These are phyloP conservation scores for Tyto alba DNA, from an alignment of 2,113 vertebrate species.

Conservation along the genomic window DNA sequence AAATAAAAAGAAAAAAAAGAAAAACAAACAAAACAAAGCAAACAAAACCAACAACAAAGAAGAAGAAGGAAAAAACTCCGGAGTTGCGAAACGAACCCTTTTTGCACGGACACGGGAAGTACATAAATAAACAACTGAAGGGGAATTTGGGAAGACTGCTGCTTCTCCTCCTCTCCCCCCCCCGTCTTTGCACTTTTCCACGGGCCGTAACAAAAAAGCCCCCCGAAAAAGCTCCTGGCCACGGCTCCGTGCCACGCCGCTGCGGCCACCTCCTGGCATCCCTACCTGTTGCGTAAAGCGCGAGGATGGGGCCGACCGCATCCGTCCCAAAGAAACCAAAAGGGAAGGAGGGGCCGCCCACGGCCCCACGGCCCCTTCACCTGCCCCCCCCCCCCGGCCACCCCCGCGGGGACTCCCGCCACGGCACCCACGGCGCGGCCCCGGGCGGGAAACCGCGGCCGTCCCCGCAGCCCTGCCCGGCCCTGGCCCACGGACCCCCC, in stretches of 20 bases:
- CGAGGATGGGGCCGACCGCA: conserved; percentile 4
- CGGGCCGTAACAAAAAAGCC: background rate
- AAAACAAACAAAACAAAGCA: background rate
- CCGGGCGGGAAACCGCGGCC: background rate
- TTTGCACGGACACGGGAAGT: background rate
- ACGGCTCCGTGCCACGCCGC: background rate
- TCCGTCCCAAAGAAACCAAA: background rate
- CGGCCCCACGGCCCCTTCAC: background rate
- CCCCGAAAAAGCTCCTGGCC: background rate
- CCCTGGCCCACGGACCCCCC: background rate
- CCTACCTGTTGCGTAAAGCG: conserved; percentile 67
- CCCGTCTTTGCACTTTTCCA: background rate
- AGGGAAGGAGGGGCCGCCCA: background rate
- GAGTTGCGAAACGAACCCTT: conserved; percentile 40
- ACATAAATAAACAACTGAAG: background rate
- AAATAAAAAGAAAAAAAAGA: background rate
- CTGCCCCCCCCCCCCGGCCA: background rate
- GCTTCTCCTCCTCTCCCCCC: background rate
- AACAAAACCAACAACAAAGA: no score
- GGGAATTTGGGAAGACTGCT: background rate
- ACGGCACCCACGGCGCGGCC: background rate
- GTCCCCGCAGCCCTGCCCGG: background rate
- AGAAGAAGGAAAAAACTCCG: background rate
- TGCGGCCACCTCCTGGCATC: conserved; percentile 24
- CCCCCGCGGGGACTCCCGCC: background rate